Base-by-base conservation (phyloP, 2,888 invertebrate species). In the Gordius sp. region DNA sequence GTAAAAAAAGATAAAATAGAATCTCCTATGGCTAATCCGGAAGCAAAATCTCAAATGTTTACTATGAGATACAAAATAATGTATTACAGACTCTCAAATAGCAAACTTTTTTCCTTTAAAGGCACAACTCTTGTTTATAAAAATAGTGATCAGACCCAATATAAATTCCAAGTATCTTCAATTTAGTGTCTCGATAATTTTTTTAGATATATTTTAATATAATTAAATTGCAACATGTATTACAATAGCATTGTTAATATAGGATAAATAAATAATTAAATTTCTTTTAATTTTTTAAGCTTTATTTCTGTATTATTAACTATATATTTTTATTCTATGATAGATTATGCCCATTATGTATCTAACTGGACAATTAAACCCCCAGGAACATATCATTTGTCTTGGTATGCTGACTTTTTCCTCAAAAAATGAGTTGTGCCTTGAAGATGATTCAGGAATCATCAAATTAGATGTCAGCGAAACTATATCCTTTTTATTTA, bases 401-500 rank as follows among this genome's bases (percentile, higher is more conserved):
- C 20, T 47, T n/a, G 47, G 47, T n/a, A 47, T 47, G 47, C 20
- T 47, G 20, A 4, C 47, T 20, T 18, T 4, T 4, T 4, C 20
- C 4, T 4, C 8, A 20, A 23, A 47, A 47, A 8, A 47, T n/a
- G n/a, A 47, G 20, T 4, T 47, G 8, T 47, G 8, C 23, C 23
- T 47, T 8, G 47, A 47, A 23, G 47, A 47, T 20, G n/a, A 13
- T 4, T n/a, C 47, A 47, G 47, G 47, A 20, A 4, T 23, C 16
- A 47, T 47, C 23, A 47, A 47, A 20, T 20, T 47, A n/a, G 47
- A 47, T 20, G 4, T 47, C 8, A 18, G n/a, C 4, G 47, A 47
- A 47, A 47, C 47, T n/a, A 47, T 47, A 47, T 47, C 47, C 13
- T 47, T 47, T 47, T n/a, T 47, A 4, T 33, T 33, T 33, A 33